These are phyloP conservation scores for Riparia riparia DNA, from an alignment of 2,113 vertebrate species.

Conservation along the genomic window DNA sequence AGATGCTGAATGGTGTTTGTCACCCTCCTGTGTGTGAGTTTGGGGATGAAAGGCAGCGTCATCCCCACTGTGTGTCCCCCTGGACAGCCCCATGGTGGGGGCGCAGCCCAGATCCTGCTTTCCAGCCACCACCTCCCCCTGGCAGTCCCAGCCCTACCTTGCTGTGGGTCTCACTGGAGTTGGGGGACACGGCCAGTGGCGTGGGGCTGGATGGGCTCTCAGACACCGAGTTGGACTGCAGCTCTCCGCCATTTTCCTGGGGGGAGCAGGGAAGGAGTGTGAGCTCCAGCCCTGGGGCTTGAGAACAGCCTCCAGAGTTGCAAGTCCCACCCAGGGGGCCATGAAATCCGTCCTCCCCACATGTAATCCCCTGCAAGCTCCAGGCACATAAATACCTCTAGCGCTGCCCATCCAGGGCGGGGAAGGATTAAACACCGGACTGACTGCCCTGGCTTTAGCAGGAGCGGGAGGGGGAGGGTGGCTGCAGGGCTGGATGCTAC, in stretches of 20 bases:
- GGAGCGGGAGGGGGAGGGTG: neutral
- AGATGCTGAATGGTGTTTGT: slow-evolving; percentile 42
- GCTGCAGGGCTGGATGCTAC: neutral
- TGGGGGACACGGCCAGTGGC: neutral
- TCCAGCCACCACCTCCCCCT: neutral
- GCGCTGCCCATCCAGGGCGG: neutral
- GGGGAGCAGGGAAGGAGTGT: neutral
- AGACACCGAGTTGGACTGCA: neutral
- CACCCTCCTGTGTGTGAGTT: slow-evolving; percentile 45
- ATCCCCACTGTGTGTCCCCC: neutral
- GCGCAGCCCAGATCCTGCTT: neutral
- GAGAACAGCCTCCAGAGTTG: neutral
- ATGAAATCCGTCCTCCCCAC: neutral
- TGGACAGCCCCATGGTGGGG: rapidly evolving
- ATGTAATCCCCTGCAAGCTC: neutral
- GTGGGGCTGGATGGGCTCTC: slow-evolving; percentile 50
- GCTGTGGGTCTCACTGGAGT: slow-evolving; percentile 24
- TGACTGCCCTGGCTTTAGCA: neutral
- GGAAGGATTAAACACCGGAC: slow-evolving; percentile 25
- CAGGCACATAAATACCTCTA: slow-evolving; percentile 35
- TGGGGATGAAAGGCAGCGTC: neutral
- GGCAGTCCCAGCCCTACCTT: slow-evolving; percentile 59
- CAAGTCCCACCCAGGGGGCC: neutral
- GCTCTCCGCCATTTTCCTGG: slow-evolving; percentile 59
- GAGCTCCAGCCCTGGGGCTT: neutral